Conservation (phyloP, 2,888 invertebrate genomes). For the Macaria liturata region DNA sequence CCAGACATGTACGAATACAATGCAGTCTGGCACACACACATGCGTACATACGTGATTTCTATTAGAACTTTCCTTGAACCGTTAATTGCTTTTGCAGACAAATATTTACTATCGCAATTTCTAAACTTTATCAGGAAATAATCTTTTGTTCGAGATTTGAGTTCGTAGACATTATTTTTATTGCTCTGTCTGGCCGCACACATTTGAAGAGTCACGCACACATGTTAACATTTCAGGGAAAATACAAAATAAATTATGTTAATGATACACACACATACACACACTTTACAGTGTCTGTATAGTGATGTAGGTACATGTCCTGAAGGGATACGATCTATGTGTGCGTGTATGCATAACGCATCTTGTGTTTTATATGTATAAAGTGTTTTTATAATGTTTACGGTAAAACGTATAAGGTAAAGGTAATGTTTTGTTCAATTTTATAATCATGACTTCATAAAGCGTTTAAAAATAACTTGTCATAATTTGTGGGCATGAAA, state of each 20-base stretch:
- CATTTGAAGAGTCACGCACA: slow-evolving; percentile 35
- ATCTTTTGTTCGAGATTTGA: slow-evolving; percentile 4
- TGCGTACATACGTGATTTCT: slow-evolving; percentile 38
- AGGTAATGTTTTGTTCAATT: too few relatives aligned
- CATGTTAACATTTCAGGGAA: slow-evolving; percentile 33
- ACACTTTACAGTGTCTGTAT: not conserved
- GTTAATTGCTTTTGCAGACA: slow-evolving; percentile 25
- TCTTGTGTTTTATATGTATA: slow-evolving; percentile 18
- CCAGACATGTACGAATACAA: slow-evolving; percentile 54
- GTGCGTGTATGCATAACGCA: slow-evolving; percentile 10
- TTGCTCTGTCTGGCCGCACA: slow-evolving; percentile 19
- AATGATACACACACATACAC: slow-evolving; percentile 35
- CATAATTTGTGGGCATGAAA: too few relatives aligned
- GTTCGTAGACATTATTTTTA: slow-evolving; percentile 6
- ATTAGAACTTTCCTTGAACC: slow-evolving; percentile 44
- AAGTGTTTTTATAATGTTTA: slow-evolving; percentile 48
- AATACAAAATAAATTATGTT: slow-evolving; percentile 30
- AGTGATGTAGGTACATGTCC: slow-evolving; percentile 25
- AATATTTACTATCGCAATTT: slow-evolving; percentile 27
- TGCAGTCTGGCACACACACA: slow-evolving; percentile 69
- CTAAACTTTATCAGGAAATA: slow-evolving; percentile 11
- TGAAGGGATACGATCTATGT: slow-evolving; percentile 25
- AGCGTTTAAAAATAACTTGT: too few relatives aligned
- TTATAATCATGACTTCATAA: too few relatives aligned
- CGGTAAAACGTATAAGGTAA: not conserved